Base-by-base conservation (phyloP, 2,113 vertebrate species). In the Phyllostomus discolor region DNA sequence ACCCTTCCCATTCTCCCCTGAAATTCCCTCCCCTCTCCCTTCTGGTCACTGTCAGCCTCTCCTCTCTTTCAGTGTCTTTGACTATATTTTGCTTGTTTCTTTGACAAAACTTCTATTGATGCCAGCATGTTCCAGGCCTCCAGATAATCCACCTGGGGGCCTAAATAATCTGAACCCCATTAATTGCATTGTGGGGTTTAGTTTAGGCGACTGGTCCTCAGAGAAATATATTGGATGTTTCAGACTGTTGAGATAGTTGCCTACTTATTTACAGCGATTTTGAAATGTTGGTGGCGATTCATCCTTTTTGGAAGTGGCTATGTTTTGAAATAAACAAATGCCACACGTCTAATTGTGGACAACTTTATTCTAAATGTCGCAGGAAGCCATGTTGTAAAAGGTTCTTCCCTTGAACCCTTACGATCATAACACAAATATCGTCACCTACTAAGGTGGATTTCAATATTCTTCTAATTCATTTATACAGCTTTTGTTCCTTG, bases 251-350 rank as follows among this genome's bases (percentile, higher is more conserved):
- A 89, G 59, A 46, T 70, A 66, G 11, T 38, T 84, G 10, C 24
- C 43, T 88, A 43, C 4, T 33, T 59, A 3, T 83, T 93, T 79
- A 24, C 9, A 73, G 89, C 83, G 72, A 64, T 76, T 90, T 91
- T 88, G 26, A 89, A 90, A 22, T 72, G 92, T 96, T 62, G 66
- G 14, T 67, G 86, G 83, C 78, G 43, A 94, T 79, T 72, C 70
- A 75, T 86, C 38, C 62, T 90, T 92, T 95, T 93, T 75, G 52
- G 70, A 93, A 84, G 20, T 64, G n/a, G 95, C 72, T 83, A 91
- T 64, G 91, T 41, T 48, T 91, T 88, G 88, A n/a, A 70, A 59
- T 80, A 76, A 81, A 62, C 76, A 76, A 91, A 89, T 87, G 12
- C 72, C 43, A 26, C 16, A 62, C 22, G 24, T 54, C 22, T 91